Base-by-base conservation (phyloP, 1,140 invertebrate genomes). In the Acyrthosiphon pisum region DNA sequence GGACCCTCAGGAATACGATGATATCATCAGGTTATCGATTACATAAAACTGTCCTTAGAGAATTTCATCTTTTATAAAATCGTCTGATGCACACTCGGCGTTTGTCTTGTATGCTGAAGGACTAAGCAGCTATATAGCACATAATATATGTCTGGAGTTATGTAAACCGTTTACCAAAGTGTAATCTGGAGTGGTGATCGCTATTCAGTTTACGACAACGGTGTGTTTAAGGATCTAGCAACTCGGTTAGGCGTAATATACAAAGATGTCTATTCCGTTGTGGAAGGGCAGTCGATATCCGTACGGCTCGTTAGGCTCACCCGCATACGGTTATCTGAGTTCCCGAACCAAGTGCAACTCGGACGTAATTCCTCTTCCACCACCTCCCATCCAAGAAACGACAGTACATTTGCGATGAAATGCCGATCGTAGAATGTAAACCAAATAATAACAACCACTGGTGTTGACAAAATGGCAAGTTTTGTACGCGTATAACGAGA, bases 401-500 rank as follows among this genome's bases (percentile, higher is more conserved):
- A 87, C 22, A 87, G 26, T 46, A 87, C 41, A n/a, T 88, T 88
- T 48, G 30, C 86, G 14, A 88, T 22, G 86, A 88, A 50, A 88
- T 35, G n/a, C 44, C 30, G 86, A 30, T 88, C 26, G 30, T 35
- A 88, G 18, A 23, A 53, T 89, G 46, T 53, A 35, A 53, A 89
- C 86, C n/a, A 11, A 88, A 88, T 88, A 88, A 88, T 50, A 88
- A 50, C 86, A 35, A 50, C 30, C 30, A 22, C 3, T 14, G 14
- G 87, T 53, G n/a, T 89, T 89, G 48, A 89, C 46, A 89, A 89
- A 89, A 37, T 35, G 30, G n/a, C 46, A 50, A 53, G n/a, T 88
- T 84, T 50, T 22, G 20, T 8, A 0, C n/a, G 20, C 2, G 20
- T 53, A 50, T 23, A 53, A 89, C 46, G 48, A 89, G 44, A 89